Evolutionary conservation across 2,113 vertebrate genomes (phyloP).

Genomic region (Tonatia bakeri): DNA sequence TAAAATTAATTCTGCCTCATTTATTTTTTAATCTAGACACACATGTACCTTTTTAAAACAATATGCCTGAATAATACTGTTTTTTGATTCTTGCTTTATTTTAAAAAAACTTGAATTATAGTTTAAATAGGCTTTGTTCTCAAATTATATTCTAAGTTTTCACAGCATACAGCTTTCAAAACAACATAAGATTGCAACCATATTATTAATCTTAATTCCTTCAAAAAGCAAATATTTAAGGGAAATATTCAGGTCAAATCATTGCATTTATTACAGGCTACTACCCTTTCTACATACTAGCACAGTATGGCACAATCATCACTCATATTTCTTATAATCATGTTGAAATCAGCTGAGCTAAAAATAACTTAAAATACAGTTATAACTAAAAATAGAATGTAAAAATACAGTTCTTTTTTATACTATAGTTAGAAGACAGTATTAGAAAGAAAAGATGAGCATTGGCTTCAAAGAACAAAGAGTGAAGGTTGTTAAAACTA

Average conservation of each 20-base stretch:
- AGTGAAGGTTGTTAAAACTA: not conserved
- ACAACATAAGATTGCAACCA: not conserved
- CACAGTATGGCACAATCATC: not conserved
- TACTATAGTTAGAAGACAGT: too few species aligned
- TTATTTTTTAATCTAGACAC: not conserved
- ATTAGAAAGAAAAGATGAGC: not conserved
- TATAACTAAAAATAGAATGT: not conserved
- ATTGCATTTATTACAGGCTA: not conserved
- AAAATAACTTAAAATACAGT: not conserved
- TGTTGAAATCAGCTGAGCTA: not conserved
- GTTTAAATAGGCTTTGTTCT: not conserved
- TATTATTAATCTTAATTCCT: not conserved
- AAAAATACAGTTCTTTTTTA: too few species aligned
- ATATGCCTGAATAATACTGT: not conserved
- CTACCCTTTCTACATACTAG: not conserved
- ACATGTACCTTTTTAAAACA: not conserved
- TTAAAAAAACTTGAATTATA: not conserved
- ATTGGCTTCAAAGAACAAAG: not conserved
- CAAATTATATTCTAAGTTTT: not conserved
- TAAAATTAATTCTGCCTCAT: not conserved
- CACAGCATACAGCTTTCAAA: not conserved
- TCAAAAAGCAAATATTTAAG: not conserved
- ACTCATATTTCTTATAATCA: not conserved
- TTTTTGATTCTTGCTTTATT: not conserved
- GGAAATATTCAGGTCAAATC: not conserved